Evolutionary conservation across 2,888 invertebrate genomes (phyloP), one percentile per base, ranked within the genome.

Genomic region (Willowsia nigromaculata): DNA sequence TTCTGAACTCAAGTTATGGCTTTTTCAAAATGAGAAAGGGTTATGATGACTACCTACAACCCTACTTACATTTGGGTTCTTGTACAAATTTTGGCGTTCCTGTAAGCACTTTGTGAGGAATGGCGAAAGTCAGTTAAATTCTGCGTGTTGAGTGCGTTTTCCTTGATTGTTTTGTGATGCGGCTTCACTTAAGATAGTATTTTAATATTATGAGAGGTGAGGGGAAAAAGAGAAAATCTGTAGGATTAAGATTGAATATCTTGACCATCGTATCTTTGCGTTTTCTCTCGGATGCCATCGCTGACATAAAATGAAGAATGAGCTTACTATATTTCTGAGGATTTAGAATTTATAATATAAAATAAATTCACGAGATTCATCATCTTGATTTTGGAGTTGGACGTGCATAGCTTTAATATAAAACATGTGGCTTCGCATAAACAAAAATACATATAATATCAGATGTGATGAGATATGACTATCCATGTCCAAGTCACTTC

Each of bases 211-310:
- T 53, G 18, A 6, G 3, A 2, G 5, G 43, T 13, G 53, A 6
- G 27, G 13, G 30, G 27, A 27, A 33, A 22, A 62, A 62, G 27
- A 27, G 53, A 22, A 62, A 40, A 59, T 37, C 33, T 62, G 56
- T 3, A 37, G 40, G 59, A 81, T 81, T 81, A 81, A 81, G 59
- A 62, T 62, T 33, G 59, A 50, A 40, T 81, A 56, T 81, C 81
- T 81, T 81, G 81, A 81, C 81, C 81, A 25, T 81, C 81, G 50
- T 40, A 9, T 40, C 62, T 81, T 81, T 40, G 22, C 30, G n/a
- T n/a, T n/a, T 13, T 9, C 15, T 62, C 13, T 62, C 59, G 1
- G 4, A 47, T 25, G 59, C 37, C 40, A 40, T 5, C 18, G n/a
- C 6, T 50, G 78, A 4, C 37, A 40, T 33, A 56, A 78, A 78